A percentile compares a stretch with the other conserved stretches of the same genome.
Evolutionary conservation across 2,797 vertebrate species (phyloP).

Genomic region (Leptatherina wallacei): DNA sequence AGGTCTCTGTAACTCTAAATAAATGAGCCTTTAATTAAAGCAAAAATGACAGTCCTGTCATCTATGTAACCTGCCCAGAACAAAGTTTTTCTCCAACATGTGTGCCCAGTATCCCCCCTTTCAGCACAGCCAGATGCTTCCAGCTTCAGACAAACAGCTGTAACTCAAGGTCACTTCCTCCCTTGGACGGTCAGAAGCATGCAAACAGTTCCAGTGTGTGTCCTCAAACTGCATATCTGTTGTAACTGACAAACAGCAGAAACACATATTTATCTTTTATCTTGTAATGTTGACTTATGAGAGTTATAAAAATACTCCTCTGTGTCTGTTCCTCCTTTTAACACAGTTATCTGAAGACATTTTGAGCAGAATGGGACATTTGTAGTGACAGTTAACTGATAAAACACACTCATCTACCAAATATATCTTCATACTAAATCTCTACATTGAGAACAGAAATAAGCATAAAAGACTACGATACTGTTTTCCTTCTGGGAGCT

Average conservation of each 20-base stretch:
- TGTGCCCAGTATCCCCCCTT: slow-evolving; percentile 11
- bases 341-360: slow-evolving; percentile 35
- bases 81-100: slow-evolving; percentile 31
- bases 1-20: neutral
- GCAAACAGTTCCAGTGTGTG: slow-evolving; percentile 33
- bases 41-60: slow-evolving; percentile 1
- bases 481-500: slow-evolving; percentile 25
- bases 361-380: slow-evolving; percentile 30
- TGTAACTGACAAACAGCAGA: slow-evolving; percentile 26
- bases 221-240: slow-evolving; percentile 19
- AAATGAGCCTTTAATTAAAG: slow-evolving; percentile 1
- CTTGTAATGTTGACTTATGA: slow-evolving; percentile 4
- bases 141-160: slow-evolving; percentile 66
- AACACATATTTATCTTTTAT: slow-evolving; percentile 27
- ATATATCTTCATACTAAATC: slow-evolving; percentile 42
- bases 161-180: slow-evolving; percentile 58
- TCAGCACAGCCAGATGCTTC: slow-evolving; percentile 60
- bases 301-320: slow-evolving; percentile 44
- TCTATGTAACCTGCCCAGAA: slow-evolving; percentile 29
- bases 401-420: slow-evolving; percentile 41
- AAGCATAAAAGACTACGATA: slow-evolving; percentile 34
- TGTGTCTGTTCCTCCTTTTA: slow-evolving; percentile 18
- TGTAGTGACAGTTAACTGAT: slow-evolving; percentile 42
- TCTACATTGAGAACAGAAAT: slow-evolving; percentile 55
- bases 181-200: slow-evolving; percentile 37